Base-by-base conservation (phyloP, 1,140 invertebrate genomes). In the Saxidomus purpurata region DNA sequence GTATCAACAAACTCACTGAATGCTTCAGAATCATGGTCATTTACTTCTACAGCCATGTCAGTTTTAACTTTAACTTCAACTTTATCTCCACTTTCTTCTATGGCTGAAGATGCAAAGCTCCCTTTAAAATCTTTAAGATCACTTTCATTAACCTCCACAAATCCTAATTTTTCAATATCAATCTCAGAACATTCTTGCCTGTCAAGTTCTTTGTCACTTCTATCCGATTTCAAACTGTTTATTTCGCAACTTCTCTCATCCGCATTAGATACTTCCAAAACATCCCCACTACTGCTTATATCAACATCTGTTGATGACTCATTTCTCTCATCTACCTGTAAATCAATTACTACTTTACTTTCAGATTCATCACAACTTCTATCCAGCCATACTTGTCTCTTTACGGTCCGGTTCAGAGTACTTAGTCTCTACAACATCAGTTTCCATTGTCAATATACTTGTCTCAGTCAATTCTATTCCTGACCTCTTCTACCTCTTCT, bases 1-100 rank as follows among this genome's bases (percentile, higher is more conserved):
- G 13, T 47, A 31, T 79, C 76, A 0, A 79, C 76, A 55, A 52
- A 52, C 8, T 55, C 76, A 79, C 49, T 79, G 36, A 79, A 79
- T 15, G n/a, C 47, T 79, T 49, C 47, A 55, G 0, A 55, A 22
- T 2, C 36, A 22, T n/a, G 9, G 1, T 74, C 69, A 74, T 74
- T 19, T 40, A 38, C 15, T 15, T 52, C 47, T 19, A 19, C 25
- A 34, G n/a, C 15, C 0, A 79, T 36, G 22, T 79, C 19, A 2
- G 55, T 55, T 0, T 79, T 22, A 43, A 8, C 2, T n/a, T 79
- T 55, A 3, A 36, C 28, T 25, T 25, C 40, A 15, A 28, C 25
- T 55, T 36, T 79, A 0, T 3, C 25, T 25, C 1, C 74, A 52
- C 28, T 77, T 9, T 28, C 40, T 28, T 31, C 63, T 31, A 31